Base-by-base conservation (phyloP, 1,140 invertebrate species). In the Trissolcus basalis region DNA sequence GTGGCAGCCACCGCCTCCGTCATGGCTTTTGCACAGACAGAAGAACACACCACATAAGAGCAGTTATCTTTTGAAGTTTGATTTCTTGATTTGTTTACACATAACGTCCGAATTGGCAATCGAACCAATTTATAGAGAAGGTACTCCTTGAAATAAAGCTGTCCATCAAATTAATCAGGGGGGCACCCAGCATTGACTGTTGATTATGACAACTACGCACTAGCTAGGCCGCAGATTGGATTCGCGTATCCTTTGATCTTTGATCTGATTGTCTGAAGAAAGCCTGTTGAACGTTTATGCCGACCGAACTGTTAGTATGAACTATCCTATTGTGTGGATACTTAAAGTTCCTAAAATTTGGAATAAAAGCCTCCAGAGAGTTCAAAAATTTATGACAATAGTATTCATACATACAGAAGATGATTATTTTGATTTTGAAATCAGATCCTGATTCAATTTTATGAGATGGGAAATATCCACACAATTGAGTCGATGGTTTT, bases 1-100 rank as follows among this genome's bases (percentile, higher is more conserved):
- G 86, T 88, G 61, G 87, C 87, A 84, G 87, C 87, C 79, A 89
- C 85, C 77, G 87, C 84, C 81, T 86, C 87, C 81, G 81, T 67
- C 72, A 82, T 67, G 79, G 77, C 84, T 87, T 86, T 83, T 65
- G 80, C 67, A 77, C 73, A 84, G 85, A 85, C 71, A 87, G 81
- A 82, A 83, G 72, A 85, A 81, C 80, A 84, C 75, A 86, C 79
- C 78, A 80, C 77, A 82, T 85, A 78, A 84, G 79, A 81, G 74
- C 72, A 79, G n/a, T 64, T 64, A 39, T 70, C 48, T 65, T 65
- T 58, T 12, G 13, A 50, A n/a, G 36, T 39, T 6, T 39, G 9
- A 1, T n/a, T 39, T 39, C 9, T 39, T 11, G 9, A 8, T 11
- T 39, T 39, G 1, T 39, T 39, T n/a, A 39, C 36, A 9, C 5